Evolutionary conservation across 1,140 invertebrate species (phyloP), one percentile per base, ranked within the genome.

Genomic region (Tribolium madens): DNA sequence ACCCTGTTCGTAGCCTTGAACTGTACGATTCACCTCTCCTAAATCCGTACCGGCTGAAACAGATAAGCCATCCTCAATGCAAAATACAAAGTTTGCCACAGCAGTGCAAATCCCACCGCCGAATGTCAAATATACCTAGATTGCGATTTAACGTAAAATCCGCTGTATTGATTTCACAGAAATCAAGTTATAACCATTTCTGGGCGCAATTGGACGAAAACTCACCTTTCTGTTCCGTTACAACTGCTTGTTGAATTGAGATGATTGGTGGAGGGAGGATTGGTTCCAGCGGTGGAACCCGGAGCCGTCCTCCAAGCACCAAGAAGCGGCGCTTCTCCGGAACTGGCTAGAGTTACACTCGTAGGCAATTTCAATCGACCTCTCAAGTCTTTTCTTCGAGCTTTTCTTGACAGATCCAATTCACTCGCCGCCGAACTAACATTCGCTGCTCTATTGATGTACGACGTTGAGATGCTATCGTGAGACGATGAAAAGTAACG

Each of bases 381-480:
- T 84, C 91, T 88, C 78, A 91, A 81, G 85, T 93, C 89, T 87
- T 91, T 89, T 78, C 90, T 86, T 84, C 90, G 87, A 80, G 89
- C 87, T 85, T 91, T 92, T 79, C 89, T 89, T 84, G 90, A 90
- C 77, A 94, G 87, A 86, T 93, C 93, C 84, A 93, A 89, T 86
- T 94, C 93, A 82, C 92, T 93, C 73, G 91, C 91, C 78, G 88
- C 89, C 76, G 90, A 88, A 75, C 88, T 87, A 76, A 89, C 88
- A 86, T 90, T 91, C 33, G 89, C 89, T n/a, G 84, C 84, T 18
- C 84, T 85, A 86, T 92, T 92, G 82, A 91, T 89, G 88, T 91
- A 91, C 80, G 91, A 90, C 57, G 91, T 92, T 76, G 92, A 90
- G 82, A 93, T 89, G 79, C 92, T 93, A 82, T 94, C 93, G 77